Conservation (phyloP, 1,140 invertebrate species). For the Calliphora vicina region DNA sequence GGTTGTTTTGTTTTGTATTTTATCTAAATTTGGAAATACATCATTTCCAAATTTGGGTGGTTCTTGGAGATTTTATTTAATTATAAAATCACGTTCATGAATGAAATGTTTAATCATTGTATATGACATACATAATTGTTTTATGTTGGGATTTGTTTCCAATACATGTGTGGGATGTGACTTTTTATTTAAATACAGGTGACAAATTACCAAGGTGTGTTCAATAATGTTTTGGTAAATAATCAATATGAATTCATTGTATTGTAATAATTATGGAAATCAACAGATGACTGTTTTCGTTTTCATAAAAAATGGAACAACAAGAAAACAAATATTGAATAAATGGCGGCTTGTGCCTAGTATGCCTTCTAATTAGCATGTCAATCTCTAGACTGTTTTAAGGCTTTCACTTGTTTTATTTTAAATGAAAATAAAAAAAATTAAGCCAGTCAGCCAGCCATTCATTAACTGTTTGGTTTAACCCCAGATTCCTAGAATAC, state of each 20-base stretch:
- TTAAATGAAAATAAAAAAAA: slow-evolving; percentile 3
- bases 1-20: too few relatives aligned
- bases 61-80: too few relatives aligned
- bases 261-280: neutral
- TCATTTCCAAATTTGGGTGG: too few relatives aligned
- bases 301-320: neutral
- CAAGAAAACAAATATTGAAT: neutral
- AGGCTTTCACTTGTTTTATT: neutral
- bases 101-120: too few relatives aligned
- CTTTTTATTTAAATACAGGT: slow-evolving; percentile 12
- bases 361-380: slow-evolving; percentile 26
- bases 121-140: neutral
- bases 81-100: too few relatives aligned
- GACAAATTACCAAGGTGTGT: slow-evolving; percentile 27
- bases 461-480: neutral
- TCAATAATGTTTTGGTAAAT: neutral
- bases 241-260: neutral
- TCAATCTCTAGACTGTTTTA: neutral
- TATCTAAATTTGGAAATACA: too few relatives aligned
- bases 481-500: slow-evolving; percentile 26
- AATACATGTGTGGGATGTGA: neutral
- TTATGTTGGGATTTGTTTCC: neutral
- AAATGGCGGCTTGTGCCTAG: slow-evolving; percentile 6
- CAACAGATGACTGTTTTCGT: neutral
- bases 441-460: neutral